A percentile compares a stretch with the other conserved stretches of the same genome.
These are phyloP conservation scores for Apostichopus leukothele DNA, from an alignment of 53 echinoderm and acorn worm species.

Conservation along the genomic window DNA sequence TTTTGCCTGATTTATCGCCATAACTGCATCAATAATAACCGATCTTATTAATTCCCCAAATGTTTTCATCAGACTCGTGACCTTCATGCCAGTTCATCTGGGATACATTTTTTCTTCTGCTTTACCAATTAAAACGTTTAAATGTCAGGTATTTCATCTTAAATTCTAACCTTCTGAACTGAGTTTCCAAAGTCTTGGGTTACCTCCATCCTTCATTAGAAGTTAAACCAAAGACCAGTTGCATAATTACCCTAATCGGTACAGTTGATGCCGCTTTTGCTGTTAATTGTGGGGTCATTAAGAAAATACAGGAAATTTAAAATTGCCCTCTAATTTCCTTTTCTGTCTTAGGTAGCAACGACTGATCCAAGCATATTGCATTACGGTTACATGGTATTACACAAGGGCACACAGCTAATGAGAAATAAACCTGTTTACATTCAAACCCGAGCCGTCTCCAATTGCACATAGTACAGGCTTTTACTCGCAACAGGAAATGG, in stretches of 20 bases:
- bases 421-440: constrained; percentile 47
- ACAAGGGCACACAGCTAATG: constrained; percentile 35
- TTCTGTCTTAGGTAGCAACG: constrained; percentile 12
- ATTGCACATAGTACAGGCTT: constrained; percentile 16
- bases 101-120: constrained; percentile 17
- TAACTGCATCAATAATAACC: neutral
- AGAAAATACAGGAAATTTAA: constrained; percentile 46
- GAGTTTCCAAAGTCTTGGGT: neutral
- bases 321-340: constrained; percentile 45
- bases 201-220: neutral
- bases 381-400: constrained; percentile 30
- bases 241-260: constrained; percentile 30
- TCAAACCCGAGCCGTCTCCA: neutral
- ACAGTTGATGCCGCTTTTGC: constrained; percentile 26
- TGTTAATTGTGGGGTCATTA: constrained; percentile 51
- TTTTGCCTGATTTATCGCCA: neutral
- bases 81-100: constrained; percentile 19
- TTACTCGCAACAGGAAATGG: neutral
- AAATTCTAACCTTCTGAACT: constrained; percentile 35
- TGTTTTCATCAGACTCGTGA: constrained; percentile 5
- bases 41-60: constrained; percentile 20
- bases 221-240: constrained; percentile 44
- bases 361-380: neutral
- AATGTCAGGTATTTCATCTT: constrained; percentile 13
- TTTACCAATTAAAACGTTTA: constrained; percentile 5